These are phyloP conservation scores for Serranus cabrilla DNA, from an alignment of 2,797 vertebrate genomes.

Conservation along the genomic window DNA sequence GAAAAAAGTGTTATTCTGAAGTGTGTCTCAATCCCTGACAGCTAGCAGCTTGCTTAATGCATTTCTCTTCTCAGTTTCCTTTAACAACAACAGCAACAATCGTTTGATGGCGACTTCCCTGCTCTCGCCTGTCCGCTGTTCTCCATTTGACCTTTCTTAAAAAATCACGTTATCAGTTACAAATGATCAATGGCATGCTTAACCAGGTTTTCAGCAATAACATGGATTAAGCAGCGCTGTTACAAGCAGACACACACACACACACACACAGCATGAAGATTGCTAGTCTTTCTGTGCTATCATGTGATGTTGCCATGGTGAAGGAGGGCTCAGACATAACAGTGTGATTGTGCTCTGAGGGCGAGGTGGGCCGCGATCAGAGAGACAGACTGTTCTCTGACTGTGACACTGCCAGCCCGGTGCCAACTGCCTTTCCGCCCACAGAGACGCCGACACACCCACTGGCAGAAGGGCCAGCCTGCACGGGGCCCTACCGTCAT, in stretches of 20 bases:
- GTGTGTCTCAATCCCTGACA: conserved; percentile 17
- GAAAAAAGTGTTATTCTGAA: conserved; percentile 1
- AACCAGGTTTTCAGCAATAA: conserved; percentile 28
- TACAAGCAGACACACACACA: conserved; percentile 17
- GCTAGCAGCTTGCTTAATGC: conserved; percentile 12
- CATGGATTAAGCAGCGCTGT: conserved; percentile 28
- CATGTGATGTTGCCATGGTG: conserved; percentile 80
- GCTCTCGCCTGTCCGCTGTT: neutral
- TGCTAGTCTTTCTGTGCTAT: conserved; percentile 54
- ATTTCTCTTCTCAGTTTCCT: conserved; percentile 12
- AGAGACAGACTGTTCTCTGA: conserved; percentile 79
- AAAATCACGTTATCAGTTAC: neutral
- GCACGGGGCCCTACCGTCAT: conserved; percentile 58
- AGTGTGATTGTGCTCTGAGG: conserved; percentile 78
- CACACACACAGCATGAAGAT: conserved; percentile 38
- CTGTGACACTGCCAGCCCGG: conserved; percentile 62
- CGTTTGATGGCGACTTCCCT: neutral
- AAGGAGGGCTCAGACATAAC: conserved; percentile 78
- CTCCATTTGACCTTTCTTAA: conserved; percentile 2
- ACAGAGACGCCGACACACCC: conserved; percentile 67
- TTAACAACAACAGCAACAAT: conserved; percentile 6
- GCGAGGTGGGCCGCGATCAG: conserved; percentile 76
- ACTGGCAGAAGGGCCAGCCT: conserved; percentile 54
- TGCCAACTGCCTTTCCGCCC: conserved; percentile 69
- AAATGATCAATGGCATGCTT: conserved; percentile 24